A percentile compares a stretch with the other conserved stretches of the same genome.
phyloP scores from a whole-genome alignment of 2,888 invertebrate genomes.

The Odontothrips loti region DNA sequence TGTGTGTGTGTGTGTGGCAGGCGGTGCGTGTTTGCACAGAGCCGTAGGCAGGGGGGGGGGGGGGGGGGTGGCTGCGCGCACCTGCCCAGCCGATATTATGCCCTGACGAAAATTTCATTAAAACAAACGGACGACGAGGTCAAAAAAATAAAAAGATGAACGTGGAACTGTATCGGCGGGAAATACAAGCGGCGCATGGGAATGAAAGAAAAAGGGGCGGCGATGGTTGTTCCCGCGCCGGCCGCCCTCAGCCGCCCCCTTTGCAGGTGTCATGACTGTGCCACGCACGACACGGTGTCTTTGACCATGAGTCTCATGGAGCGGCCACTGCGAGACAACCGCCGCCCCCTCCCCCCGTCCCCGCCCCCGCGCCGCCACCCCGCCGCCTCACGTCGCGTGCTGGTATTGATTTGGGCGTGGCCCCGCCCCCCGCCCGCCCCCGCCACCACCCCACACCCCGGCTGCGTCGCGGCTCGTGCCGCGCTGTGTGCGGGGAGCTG shows the following conservation, averaged over 20 bases:
- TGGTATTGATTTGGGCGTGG: constrained; percentile 26
- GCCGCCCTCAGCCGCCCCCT: too few relatives aligned
- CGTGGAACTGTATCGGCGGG: too few relatives aligned
- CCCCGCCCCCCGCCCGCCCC: neutral
- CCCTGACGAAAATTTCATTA: too few relatives aligned
- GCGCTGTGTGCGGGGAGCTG: neutral
- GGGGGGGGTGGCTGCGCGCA: neutral
- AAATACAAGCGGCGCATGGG: too few relatives aligned
- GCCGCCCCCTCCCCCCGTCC: neutral
- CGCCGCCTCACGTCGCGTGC: neutral
- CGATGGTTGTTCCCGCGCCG: too few relatives aligned
- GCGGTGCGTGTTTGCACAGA: neutral
- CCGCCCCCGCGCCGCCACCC: neutral
- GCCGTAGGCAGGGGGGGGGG: neutral
- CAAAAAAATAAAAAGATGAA: too few relatives aligned
- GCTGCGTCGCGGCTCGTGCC: constrained; percentile 7
- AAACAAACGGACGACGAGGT: too few relatives aligned
- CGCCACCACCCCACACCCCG: neutral
- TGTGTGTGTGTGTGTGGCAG: neutral
- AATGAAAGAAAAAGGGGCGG: too few relatives aligned
- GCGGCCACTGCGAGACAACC: constrained; percentile 5
- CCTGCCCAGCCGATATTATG: too few relatives aligned
- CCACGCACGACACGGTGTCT: too few relatives aligned
- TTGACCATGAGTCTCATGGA: neutral
- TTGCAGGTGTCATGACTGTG: too few relatives aligned